Percentiles rank a stretch among this genome's conserved stretches.
Conservation (phyloP, 2,797 vertebrate species). For the Megaceryle alcyon region DNA sequence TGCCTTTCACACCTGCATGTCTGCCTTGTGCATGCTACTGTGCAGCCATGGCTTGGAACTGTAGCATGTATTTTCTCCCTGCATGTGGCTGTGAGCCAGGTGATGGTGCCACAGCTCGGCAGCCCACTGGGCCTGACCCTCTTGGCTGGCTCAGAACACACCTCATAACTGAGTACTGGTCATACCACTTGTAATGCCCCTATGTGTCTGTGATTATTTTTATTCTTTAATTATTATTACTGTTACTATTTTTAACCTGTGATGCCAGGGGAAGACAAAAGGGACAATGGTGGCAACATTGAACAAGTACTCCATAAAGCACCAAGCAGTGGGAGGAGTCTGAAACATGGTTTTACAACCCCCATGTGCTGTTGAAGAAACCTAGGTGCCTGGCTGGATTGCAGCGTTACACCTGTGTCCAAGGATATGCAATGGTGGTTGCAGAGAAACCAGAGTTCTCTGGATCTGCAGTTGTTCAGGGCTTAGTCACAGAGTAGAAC, state of each 20-base stretch:
- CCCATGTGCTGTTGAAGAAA: neutral
- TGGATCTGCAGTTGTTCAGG: neutral
- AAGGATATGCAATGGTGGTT: neutral
- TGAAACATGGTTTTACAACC: neutral
- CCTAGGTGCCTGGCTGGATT: neutral
- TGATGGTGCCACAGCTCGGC: accelerated
- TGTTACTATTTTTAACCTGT: neutral
- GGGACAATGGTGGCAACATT: neutral
- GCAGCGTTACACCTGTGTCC: neutral
- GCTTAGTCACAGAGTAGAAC: neutral
- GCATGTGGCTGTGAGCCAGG: accelerated
- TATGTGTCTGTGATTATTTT: neutral
- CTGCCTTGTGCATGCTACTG: neutral
- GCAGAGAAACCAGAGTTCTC: neutral
- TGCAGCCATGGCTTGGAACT: neutral
- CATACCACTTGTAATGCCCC: accelerated
- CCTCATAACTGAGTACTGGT: accelerated
- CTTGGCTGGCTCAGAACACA: neutral
- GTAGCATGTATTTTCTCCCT: accelerated
- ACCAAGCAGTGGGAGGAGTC: neutral
- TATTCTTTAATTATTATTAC: neutral
- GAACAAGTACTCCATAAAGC: neutral
- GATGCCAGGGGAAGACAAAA: neutral
- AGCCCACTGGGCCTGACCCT: neutral
- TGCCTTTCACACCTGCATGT: neutral